phyloP scores from a whole-genome alignment of 2,888 invertebrate genomes.

The Thereva nobilitata region DNA sequence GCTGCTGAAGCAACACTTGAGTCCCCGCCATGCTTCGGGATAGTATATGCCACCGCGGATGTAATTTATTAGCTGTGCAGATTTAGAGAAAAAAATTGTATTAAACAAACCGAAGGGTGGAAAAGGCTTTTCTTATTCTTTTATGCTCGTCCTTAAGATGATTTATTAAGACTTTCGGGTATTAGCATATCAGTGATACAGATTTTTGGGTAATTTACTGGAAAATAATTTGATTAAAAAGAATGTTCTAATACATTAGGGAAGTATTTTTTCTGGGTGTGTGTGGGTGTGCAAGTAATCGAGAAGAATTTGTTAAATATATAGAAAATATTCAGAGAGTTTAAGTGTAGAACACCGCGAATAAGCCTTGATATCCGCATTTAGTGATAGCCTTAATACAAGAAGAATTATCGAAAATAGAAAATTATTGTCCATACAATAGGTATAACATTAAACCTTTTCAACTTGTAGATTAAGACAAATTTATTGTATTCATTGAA shows the following conservation, averaged over 20 bases:
- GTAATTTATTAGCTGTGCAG: constrained; percentile 36
- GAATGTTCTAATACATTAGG: neutral
- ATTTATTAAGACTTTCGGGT: constrained; percentile 37
- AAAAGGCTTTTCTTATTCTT: constrained; percentile 16
- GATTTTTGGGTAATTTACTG: constrained; percentile 39
- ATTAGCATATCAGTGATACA: constrained; percentile 39
- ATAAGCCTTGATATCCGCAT: too few species aligned
- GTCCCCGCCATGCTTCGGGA: constrained; percentile 8
- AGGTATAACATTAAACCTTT: too few species aligned
- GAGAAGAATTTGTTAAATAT: too few species aligned
- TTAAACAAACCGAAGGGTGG: neutral
- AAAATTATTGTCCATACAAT: too few species aligned
- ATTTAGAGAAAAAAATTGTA: constrained; percentile 3
- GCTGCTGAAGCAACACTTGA: neutral
- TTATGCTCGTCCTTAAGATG: constrained; percentile 28
- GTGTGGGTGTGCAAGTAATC: too few species aligned
- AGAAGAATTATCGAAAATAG: too few species aligned
- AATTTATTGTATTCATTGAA: too few species aligned
- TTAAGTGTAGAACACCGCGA: too few species aligned
- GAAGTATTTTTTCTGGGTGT: too few species aligned
- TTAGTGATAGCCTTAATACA: too few species aligned
- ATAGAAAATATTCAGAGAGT: too few species aligned
- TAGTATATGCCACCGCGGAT: constrained; percentile 29
- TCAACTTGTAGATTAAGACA: too few species aligned
- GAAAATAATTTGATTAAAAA: constrained; percentile 40